phyloP scores from a whole-genome alignment of 2,113 vertebrate genomes.

The Dasyornis broadbenti region DNA sequence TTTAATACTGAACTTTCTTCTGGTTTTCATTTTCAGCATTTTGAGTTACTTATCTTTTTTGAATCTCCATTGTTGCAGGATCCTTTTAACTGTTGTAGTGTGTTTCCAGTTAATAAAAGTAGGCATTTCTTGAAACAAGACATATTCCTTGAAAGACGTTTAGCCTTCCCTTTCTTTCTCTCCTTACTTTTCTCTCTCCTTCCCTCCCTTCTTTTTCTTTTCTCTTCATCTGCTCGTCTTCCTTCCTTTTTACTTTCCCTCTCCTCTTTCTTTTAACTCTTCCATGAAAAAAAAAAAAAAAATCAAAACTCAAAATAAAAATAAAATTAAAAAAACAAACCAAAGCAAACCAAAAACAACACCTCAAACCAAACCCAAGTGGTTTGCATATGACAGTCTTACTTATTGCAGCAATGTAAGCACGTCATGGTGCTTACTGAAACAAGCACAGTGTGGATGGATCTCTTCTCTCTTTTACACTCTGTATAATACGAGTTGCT shows the following conservation, averaged over 20 bases:
- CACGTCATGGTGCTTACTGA: not conserved
- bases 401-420: not conserved
- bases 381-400: not conserved
- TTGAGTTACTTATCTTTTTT: constrained; percentile 2
- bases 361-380: not conserved
- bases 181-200: not conserved
- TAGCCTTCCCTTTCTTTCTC: not conserved
- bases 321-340: not conserved
- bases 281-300: not conserved
- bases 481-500: not conserved
- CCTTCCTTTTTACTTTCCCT: not conserved
- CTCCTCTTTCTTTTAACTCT: not conserved
- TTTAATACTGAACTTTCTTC: constrained; percentile 30
- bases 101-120: constrained; percentile 3
- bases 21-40: constrained; percentile 51
- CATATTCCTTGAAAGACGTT: not conserved
- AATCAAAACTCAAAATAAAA: not conserved
- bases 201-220: not conserved
- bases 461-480: not conserved
- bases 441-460: not conserved
- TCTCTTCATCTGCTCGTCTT: not conserved
- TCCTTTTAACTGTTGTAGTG: not conserved
- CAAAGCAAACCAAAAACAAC: not conserved
- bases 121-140: not conserved
- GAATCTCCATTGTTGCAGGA: not conserved